Evolutionary conservation across 2,113 vertebrate genomes (phyloP), one percentile per base, ranked within the genome.

Genomic region (Tonatia bakeri): DNA sequence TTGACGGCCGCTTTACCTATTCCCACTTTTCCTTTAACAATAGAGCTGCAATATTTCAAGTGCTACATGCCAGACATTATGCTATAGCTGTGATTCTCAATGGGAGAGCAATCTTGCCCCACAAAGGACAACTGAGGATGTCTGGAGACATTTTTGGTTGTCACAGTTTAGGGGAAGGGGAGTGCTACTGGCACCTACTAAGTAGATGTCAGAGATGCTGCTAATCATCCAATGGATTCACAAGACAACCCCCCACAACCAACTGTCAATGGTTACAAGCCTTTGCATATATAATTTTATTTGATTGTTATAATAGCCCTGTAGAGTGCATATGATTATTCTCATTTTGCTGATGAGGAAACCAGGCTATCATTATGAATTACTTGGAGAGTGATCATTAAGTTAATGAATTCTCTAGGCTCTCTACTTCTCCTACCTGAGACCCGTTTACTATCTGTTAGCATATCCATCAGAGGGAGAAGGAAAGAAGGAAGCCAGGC

Each of bases 341-440:
- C n/a, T 84, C 80, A 54, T 94, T 90, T 94, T 77, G 52, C 50
- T 88, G 67, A 52, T 77, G 54, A 88, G 79, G 40, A 96, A 93
- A 87, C 56, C 56, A 96, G 40, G 17, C n/a, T 88, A 82, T 82
- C n/a, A 86, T 73, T 92, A 77, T 61, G 36, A 91, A 95, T 94
- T 95, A 92, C 73, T 97, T 93, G 82, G 36, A 90, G 38, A 88
- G 40, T 83, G 64, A 83, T 94, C 96, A 89, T 70, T 83, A 59
- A 94, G 67, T 92, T 96, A 73, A 85, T 79, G 59, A 88, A 95
- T 96, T 91, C 91, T 95, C 85, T 38, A 83, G 38, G 16, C 59
- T 90, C 83, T 91, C 87, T 65, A 64, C 72, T 95, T 91, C 61
- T 73, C 45, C 38, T 92, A 67, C 33, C 59, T 81, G 73, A 70